Evolutionary conservation across 2,888 invertebrate species (phyloP).

Genomic region (Ormyrus labotus): DNA sequence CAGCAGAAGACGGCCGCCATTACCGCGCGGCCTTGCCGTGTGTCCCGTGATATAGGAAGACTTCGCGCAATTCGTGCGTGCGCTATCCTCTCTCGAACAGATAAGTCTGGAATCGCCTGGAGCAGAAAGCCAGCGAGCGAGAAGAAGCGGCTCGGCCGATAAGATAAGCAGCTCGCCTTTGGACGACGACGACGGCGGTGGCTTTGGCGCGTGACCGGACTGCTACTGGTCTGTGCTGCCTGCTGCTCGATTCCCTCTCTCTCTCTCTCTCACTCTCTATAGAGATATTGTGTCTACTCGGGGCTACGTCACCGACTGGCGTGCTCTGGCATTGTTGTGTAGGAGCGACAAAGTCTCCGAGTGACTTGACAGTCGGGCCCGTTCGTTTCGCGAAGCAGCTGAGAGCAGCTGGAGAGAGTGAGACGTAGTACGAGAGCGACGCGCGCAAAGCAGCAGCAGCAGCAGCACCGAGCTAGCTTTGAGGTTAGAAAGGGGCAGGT

Average conservation of each 20-base stretch:
- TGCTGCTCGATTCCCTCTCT: not conserved
- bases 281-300: too few relatives aligned
- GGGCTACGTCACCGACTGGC: too few relatives aligned
- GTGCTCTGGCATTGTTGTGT: not conserved
- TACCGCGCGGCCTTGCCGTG: conserved; percentile 42
- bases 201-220: too few relatives aligned
- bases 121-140: too few relatives aligned
- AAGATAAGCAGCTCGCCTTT: conserved; percentile 1
- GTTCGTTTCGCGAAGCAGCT: too few relatives aligned
- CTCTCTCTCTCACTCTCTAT: not conserved
- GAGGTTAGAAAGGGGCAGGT: conserved; percentile 50
- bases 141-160: not conserved
- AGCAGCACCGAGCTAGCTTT: not conserved
- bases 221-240: too few relatives aligned
- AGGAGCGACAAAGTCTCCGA: not conserved
- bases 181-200: too few relatives aligned
- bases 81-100: not conserved
- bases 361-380: not conserved
- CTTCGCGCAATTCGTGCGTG: not conserved
- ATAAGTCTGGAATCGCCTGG: too few relatives aligned
- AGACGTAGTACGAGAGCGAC: too few relatives aligned
- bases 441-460: not conserved
- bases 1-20: conserved; percentile 57
- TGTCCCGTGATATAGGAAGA: conserved; percentile 14
- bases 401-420: too few relatives aligned